Conservation (phyloP, 1,140 invertebrate genomes). For the Hetaerina americana region DNA sequence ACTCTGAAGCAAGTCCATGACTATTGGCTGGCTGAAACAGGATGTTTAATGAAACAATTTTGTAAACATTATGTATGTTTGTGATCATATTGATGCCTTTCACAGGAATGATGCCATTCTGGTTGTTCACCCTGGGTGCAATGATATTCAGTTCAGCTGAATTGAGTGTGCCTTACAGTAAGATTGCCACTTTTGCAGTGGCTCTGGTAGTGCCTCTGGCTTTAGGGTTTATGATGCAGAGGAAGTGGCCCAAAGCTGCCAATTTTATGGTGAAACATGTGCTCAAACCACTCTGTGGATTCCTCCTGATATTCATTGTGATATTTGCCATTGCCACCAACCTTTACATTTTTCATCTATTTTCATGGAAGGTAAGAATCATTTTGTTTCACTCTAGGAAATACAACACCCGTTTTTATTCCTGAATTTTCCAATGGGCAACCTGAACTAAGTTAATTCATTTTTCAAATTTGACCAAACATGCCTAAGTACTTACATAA, state of each 20-base stretch:
- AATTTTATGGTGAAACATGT: constrained; percentile 54
- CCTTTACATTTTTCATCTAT: constrained; percentile 76
- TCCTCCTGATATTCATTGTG: constrained; percentile 78
- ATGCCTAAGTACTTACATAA: too few species aligned
- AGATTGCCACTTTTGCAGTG: constrained; percentile 60
- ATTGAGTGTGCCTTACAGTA: constrained; percentile 64
- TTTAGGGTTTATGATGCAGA: constrained; percentile 65
- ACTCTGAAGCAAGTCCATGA: too few species aligned
- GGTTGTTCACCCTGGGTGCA: constrained; percentile 86
- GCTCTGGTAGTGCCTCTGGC: constrained; percentile 69
- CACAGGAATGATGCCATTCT: constrained; percentile 84
- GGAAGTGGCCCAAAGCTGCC: constrained; percentile 47
- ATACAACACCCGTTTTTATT: too few species aligned
- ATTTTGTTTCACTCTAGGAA: too few species aligned
- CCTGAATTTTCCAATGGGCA: too few species aligned
- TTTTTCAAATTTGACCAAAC: too few species aligned
- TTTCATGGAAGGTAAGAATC: constrained; percentile 59
- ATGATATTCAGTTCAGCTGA: constrained; percentile 57
- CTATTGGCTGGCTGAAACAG: too few species aligned
- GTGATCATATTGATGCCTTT: too few species aligned
- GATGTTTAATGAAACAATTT: too few species aligned
- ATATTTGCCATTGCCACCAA: constrained; percentile 87
- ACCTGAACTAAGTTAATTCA: neutral
- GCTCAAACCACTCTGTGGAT: constrained; percentile 71
- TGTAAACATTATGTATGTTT: too few species aligned